phyloP scores from a whole-genome alignment of 2,888 invertebrate species.

The Volucella inflata region DNA sequence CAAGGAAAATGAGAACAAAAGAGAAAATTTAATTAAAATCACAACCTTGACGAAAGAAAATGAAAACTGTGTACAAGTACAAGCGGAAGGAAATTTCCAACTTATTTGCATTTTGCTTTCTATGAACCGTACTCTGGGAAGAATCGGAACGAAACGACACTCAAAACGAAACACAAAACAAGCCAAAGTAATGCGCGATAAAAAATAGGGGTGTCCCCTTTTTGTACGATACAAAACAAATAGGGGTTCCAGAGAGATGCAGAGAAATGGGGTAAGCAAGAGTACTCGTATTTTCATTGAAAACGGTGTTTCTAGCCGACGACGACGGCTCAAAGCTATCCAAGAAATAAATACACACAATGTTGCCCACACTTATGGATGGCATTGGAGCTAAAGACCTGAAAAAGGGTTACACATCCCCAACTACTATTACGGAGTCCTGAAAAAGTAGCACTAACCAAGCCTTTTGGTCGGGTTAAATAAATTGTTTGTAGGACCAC shows the following conservation, averaged over 20 bases:
- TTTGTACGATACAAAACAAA: too few relatives aligned
- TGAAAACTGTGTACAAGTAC: slow-evolving; percentile 76
- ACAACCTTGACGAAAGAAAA: slow-evolving; percentile 82
- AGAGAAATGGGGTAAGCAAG: slow-evolving; percentile 23
- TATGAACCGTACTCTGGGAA: background rate
- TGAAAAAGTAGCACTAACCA: slow-evolving; percentile 39
- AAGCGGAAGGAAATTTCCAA: slow-evolving; percentile 59
- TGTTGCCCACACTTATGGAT: slow-evolving; percentile 22
- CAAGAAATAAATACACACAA: slow-evolving; percentile 56
- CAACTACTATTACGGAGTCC: background rate
- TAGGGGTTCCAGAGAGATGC: background rate
- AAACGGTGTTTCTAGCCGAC: slow-evolving; percentile 42
- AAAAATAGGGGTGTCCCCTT: too few relatives aligned
- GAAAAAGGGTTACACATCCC: slow-evolving; percentile 39
- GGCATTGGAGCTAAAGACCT: slow-evolving; percentile 48
- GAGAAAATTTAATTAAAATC: slow-evolving; percentile 82
- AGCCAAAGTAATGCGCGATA: slow-evolving; percentile 47
- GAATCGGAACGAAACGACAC: background rate
- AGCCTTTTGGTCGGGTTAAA: slow-evolving; percentile 58
- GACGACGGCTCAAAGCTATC: slow-evolving; percentile 47
- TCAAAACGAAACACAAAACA: slow-evolving; percentile 12
- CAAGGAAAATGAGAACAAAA: slow-evolving; percentile 32
- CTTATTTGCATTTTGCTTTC: slow-evolving; percentile 60
- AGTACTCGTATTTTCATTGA: background rate
- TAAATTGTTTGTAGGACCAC: slow-evolving; percentile 54